Percentiles rank a stretch among this genome's conserved stretches.
These are phyloP conservation scores for Sakesphorus luctuosus DNA, from an alignment of 2,113 vertebrate species.

Conservation along the genomic window DNA sequence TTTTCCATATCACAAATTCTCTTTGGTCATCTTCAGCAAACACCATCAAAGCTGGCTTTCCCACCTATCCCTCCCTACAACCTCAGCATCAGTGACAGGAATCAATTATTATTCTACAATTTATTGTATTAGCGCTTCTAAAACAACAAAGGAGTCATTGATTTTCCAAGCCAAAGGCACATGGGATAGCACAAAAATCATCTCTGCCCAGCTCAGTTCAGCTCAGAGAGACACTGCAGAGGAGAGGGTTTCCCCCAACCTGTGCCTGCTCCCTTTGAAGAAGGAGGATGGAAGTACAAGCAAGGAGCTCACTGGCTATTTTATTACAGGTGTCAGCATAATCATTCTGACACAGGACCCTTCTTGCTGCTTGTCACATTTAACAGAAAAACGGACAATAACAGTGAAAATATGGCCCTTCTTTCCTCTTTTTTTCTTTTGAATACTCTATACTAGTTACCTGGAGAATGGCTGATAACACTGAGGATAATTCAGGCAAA, in stretches of 20 bases:
- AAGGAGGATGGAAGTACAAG: not conserved
- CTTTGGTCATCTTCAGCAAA: slow-evolving; percentile 64
- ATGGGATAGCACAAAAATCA: not conserved
- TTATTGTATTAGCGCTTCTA: slow-evolving; percentile 44
- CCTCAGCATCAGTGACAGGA: not conserved
- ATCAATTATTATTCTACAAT: not conserved
- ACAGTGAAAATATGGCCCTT: not conserved
- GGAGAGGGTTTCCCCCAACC: not conserved
- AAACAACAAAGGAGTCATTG: slow-evolving; percentile 29
- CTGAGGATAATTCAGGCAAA: not conserved
- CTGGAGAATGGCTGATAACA: not conserved
- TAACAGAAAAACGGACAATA: not conserved
- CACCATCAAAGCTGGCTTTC: slow-evolving; percentile 46
- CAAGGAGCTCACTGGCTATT: not conserved
- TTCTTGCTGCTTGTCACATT: not conserved
- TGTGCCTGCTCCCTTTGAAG: not conserved
- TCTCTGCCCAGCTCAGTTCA: not conserved
- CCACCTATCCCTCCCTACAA: not conserved
- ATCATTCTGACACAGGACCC: not conserved
- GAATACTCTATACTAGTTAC: not conserved
- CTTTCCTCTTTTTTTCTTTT: not conserved
- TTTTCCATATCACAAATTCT: slow-evolving; percentile 47
- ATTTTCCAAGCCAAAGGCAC: slow-evolving; percentile 37
- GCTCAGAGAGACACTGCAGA: not conserved
- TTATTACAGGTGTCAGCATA: not conserved